Base-by-base conservation (phyloP, 2,113 vertebrate genomes). In the Heliornis fulica region DNA sequence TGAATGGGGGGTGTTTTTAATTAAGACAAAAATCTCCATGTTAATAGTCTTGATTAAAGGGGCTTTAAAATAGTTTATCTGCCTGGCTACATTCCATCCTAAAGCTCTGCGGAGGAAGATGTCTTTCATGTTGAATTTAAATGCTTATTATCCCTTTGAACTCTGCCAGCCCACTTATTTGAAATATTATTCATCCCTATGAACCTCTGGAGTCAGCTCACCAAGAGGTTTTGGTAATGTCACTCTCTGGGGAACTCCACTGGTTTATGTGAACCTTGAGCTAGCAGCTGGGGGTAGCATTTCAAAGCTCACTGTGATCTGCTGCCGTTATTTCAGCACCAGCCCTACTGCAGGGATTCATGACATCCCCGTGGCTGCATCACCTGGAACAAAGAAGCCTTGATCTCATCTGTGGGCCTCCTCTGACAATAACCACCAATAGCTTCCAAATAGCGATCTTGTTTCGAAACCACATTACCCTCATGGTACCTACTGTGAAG, bases 61-160 rank as follows among this genome's bases (percentile, higher is more conserved):
- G 64, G n/a, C 19, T 92, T 94, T 96, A 68, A 85, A 96, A 94
- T 83, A 71, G 72, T 81, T 93, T 90, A 93, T 93, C 69, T 91
- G 38, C 36, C 79, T 81, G 82, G 82, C 76, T 93, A 77, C 7
- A 10, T 75, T 94, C 60, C 75, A 75, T 66, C 76, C 43, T 66
- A 86, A 93, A 94, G 43, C 83, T 86, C 56, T 88, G 48, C 57
- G 77, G 85, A 94, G 64, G 51, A 96, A 83, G 83, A 93, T 36
- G 68, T 71, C 76, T 96, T 94, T 97, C 88, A 94, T 92, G 90
- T 88, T 80, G 79, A 92, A 95, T 96, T 96, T 83, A 86, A 96
- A 95, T 92, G 60, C 68, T 90, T 90, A 93, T 92, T 92, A 92
- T 89, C 68, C 40, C 80, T 96, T 93, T 95, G 90, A 96, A 96